Evolutionary conservation across 2,113 vertebrate species (phyloP).

Genomic region (Tympanuchus pallidicinctus): DNA sequence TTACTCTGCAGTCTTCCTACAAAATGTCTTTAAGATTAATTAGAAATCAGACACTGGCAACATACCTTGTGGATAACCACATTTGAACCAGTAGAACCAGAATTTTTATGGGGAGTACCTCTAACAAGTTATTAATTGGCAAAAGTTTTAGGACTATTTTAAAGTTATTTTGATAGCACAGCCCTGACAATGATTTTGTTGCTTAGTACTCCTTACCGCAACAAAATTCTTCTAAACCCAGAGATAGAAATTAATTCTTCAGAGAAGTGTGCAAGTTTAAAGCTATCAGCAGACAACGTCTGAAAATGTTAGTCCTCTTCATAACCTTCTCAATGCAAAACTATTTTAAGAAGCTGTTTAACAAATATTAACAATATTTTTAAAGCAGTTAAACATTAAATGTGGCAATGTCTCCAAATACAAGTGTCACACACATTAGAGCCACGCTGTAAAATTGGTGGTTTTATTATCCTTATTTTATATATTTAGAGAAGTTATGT

Average conservation of each 20-base stretch:
- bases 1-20: not conserved
- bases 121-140: not conserved
- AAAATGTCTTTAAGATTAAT: not conserved
- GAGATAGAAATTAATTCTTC: not conserved
- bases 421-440: rapidly evolving
- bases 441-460: not conserved
- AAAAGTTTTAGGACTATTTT: not conserved
- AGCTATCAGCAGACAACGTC: not conserved
- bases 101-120: not conserved
- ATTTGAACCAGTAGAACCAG: not conserved
- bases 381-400: not conserved
- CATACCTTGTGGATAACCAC: not conserved
- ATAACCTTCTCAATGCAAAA: not conserved
- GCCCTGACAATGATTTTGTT: not conserved
- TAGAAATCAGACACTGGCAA: not conserved
- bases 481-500: not conserved
- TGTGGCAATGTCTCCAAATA: not conserved
- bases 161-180: not conserved
- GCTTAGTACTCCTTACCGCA: not conserved
- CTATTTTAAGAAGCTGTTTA: not conserved
- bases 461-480: not conserved
- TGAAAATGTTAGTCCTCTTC: not conserved
- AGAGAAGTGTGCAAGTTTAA: not conserved
- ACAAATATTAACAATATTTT: not conserved
- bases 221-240: not conserved